Conservation (phyloP, 2,113 vertebrate genomes). For the Eulacestoma nigropectus region DNA sequence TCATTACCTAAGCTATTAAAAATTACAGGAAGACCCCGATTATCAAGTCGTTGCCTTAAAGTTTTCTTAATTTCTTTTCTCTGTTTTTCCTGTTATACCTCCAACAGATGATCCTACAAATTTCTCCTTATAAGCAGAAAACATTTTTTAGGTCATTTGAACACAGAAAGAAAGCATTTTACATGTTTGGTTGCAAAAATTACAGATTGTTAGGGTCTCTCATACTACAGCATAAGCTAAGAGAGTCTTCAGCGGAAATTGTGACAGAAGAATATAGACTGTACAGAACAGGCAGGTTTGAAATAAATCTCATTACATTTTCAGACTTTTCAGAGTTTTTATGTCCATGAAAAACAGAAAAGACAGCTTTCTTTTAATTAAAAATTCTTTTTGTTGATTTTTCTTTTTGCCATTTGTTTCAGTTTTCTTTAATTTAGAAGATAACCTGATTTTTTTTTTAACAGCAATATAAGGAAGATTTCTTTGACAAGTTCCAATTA, state of each 20-base stretch:
- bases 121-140: not conserved
- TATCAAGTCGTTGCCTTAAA: not conserved
- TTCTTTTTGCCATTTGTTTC: not conserved
- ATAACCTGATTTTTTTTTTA: not conserved
- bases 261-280: not conserved
- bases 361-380: not conserved
- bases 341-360: not conserved
- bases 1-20: not conserved
- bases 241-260: not conserved
- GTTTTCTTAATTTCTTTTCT: not conserved
- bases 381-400: not conserved
- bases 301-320: not conserved
- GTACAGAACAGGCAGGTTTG: not conserved
- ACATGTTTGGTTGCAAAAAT: not conserved
- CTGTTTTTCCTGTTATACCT: not conserved
- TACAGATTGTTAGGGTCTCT: not conserved
- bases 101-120: not conserved
- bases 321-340: not conserved
- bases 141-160: not conserved
- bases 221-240: not conserved
- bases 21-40: not conserved
- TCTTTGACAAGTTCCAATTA: not conserved
- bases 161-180: not conserved
- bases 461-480: not conserved
- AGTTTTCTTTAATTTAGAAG: not conserved